phyloP scores from a whole-genome alignment of 2,113 vertebrate genomes.

The Myxocyprinus asiaticus region DNA sequence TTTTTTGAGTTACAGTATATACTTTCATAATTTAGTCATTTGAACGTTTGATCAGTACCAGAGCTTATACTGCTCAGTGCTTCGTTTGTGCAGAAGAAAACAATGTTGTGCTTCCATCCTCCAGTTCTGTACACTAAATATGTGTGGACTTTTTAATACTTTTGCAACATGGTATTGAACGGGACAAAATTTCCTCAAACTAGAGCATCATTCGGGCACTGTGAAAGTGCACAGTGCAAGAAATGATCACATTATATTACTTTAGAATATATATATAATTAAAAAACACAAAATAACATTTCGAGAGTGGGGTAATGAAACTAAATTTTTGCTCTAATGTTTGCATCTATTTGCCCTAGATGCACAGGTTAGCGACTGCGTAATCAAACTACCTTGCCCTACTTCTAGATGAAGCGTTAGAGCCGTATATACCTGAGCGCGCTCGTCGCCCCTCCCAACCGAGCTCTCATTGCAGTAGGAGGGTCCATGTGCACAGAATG shows the following conservation, averaged over 20 bases:
- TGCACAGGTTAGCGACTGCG: slow-evolving; percentile 39
- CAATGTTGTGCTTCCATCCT: not conserved
- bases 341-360: slow-evolving; percentile 20
- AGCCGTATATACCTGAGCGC: slow-evolving; percentile 59
- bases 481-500: slow-evolving; percentile 62
- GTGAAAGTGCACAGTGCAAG: not conserved
- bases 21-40: not conserved
- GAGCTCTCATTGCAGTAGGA: slow-evolving; percentile 76
- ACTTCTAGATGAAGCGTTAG: slow-evolving; percentile 63
- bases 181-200: too few relatives aligned
- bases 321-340: not conserved
- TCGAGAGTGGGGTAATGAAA: not conserved
- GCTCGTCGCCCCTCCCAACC: slow-evolving; percentile 9
- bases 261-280: too few relatives aligned
- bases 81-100: slow-evolving; percentile 13
- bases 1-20: too few relatives aligned
- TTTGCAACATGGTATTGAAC: not conserved
- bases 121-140: not conserved
- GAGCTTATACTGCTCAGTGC: not conserved
- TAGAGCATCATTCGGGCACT: too few relatives aligned
- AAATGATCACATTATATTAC: not conserved
- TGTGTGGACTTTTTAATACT: not conserved
- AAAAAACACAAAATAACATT: not conserved
- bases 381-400: slow-evolving; percentile 64
- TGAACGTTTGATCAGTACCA: not conserved